Evolutionary conservation across 2,113 vertebrate genomes (phyloP).

Genomic region (Ptychochromis oligacanthus): DNA sequence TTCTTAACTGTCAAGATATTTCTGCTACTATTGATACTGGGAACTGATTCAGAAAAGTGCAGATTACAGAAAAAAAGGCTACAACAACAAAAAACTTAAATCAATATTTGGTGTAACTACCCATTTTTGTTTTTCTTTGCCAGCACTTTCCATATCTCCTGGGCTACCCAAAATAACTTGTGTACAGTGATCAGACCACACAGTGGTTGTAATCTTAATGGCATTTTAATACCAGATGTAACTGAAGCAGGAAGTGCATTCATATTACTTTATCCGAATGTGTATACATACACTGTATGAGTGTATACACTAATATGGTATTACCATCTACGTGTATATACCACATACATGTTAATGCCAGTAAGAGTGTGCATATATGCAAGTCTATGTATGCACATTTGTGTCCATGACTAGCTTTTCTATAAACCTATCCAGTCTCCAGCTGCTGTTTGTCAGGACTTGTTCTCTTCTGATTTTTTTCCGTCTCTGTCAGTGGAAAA

Average conservation of each 20-base stretch:
- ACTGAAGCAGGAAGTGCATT: background rate
- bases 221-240: background rate
- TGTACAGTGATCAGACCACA: background rate
- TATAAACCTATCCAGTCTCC: slow-evolving; percentile 33
- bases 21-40: background rate
- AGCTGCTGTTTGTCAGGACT: slow-evolving; percentile 56
- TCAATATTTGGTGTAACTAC: no score
- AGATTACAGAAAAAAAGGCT: no score
- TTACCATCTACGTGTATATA: background rate
- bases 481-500: slow-evolving; percentile 64
- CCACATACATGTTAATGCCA: background rate
- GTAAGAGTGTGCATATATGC: fast-evolving
- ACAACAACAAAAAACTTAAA: no score
- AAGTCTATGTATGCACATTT: background rate
- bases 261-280: background rate
- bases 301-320: background rate
- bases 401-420: slow-evolving; percentile 14
- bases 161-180: no score
- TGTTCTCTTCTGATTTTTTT: slow-evolving; percentile 35
- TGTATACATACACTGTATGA: background rate
- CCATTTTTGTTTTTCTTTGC: no score
- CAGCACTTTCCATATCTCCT: no score
- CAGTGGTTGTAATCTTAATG: background rate
- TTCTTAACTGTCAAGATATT: background rate
- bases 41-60: background rate